A percentile compares a stretch with the other conserved stretches of the same genome.
Conservation (phyloP, 1,140 invertebrate genomes). For the Drosophila sechellia region DNA sequence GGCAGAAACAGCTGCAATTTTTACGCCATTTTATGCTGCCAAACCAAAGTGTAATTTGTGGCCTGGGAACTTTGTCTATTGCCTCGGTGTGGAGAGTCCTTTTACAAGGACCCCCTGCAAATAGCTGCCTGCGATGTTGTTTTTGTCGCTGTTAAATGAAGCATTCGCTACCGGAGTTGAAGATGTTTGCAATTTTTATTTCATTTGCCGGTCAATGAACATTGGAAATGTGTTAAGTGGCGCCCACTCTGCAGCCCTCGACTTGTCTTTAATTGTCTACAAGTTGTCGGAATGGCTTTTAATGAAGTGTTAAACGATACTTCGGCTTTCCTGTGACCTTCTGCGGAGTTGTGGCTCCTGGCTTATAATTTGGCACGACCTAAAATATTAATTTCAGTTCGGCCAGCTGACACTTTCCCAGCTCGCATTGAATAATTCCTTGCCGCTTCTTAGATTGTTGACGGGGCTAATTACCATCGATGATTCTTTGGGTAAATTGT, state of each 20-base stretch:
- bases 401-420: conserved; percentile 50
- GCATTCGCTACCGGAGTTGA: conserved; percentile 69
- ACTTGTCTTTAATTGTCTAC: conserved; percentile 76
- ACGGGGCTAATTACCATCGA: conserved; percentile 46
- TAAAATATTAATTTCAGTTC: conserved; percentile 51
- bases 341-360: background rate
- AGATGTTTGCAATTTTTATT: conserved; percentile 82
- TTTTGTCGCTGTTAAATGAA: conserved; percentile 72
- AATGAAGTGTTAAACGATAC: conserved; percentile 75
- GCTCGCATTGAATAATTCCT: conserved; percentile 34
- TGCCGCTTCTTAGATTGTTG: conserved; percentile 28
- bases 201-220: conserved; percentile 80
- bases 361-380: conserved; percentile 31
- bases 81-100: conserved; percentile 41
- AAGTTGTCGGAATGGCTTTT: conserved; percentile 73
- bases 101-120: conserved; percentile 1
- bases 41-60: conserved; percentile 79
- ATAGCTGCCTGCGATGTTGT: conserved; percentile 19
- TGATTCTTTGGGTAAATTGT: conserved; percentile 18
- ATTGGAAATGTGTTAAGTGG: conserved; percentile 80
- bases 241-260: background rate
- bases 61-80: conserved; percentile 79
- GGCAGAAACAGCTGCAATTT: conserved; percentile 77
- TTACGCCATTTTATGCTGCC: conserved; percentile 78
- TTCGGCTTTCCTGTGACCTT: background rate